A percentile compares a stretch with the other conserved stretches of the same genome.
These are phyloP conservation scores for Triops cancriformis DNA, from an alignment of 1,140 invertebrate genomes.

Conservation along the genomic window DNA sequence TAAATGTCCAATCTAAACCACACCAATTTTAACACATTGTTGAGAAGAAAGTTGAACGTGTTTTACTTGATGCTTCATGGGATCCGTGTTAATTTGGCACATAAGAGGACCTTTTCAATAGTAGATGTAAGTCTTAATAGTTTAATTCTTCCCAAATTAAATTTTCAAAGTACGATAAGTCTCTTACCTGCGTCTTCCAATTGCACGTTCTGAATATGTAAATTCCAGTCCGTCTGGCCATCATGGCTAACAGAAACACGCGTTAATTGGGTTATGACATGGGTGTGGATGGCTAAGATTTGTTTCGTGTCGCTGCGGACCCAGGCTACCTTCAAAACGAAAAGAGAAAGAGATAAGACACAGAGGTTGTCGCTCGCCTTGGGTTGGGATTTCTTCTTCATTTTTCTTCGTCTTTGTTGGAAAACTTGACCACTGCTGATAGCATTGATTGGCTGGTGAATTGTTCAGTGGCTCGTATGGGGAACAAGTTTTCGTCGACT, in stretches of 20 bases:
- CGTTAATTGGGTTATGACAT: conserved; percentile 78
- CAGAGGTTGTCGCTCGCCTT: background rate
- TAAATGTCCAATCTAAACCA: conserved; percentile 63
- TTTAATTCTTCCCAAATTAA: background rate
- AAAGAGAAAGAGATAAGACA: conserved; percentile 27
- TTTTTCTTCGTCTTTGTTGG: background rate
- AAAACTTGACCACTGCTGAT: conserved; percentile 21
- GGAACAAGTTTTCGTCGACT: conserved; percentile 20
- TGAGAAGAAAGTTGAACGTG: no score
- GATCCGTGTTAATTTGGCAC: conserved; percentile 85
- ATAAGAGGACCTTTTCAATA: conserved; percentile 32
- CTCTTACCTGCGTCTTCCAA: conserved; percentile 61
- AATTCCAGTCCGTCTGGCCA: conserved; percentile 83
- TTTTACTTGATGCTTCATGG: conserved; percentile 76
- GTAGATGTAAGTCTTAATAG: conserved; percentile 16
- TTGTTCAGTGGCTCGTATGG: conserved; percentile 6
- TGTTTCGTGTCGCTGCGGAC: conserved; percentile 82
- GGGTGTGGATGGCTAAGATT: conserved; percentile 78
- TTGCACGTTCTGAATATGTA: conserved; percentile 77
- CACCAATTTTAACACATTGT: conserved; percentile 23
- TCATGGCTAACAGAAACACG: conserved; percentile 77
- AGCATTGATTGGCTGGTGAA: conserved; percentile 18
- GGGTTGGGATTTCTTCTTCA: background rate
- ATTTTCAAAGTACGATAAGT: conserved; percentile 58
- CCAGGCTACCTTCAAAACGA: conserved; percentile 70